Base-by-base conservation (phyloP, 2,113 vertebrate genomes). In the Sturnira hondurensis region DNA sequence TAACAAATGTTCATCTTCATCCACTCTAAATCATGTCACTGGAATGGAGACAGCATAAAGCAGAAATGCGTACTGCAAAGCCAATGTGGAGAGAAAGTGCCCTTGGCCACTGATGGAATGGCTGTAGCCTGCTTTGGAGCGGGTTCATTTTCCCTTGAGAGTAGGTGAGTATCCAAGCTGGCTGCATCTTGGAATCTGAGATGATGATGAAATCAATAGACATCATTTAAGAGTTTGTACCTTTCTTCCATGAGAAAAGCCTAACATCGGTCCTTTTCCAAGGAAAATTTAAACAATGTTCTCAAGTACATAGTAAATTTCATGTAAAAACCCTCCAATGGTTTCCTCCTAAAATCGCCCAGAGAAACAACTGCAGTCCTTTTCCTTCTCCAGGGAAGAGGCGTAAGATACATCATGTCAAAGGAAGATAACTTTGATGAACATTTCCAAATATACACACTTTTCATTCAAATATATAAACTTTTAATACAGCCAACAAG, bases 21-120 rank as follows among this genome's bases (percentile, higher is more conserved):
- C 78, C 73, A 76, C 82, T 80, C 85, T 96, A 96, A 96, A 97
- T 93, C 86, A 94, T 86, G 73, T 94, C 91, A 47, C 83, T 81
- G 76, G 54, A 52, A 80, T 24, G 36, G 87, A 63, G 58, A 52
- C 47, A 85, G 20, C 78, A 43, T 52, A 33, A 86, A 87, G 63
- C 43, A 38, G 65, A 95, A 95, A 89, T 89, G 94, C 58, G 50
- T 92, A 70, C 5, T 73, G 47, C 85, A 89, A 45, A 96, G 73
- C 28, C 78, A 77, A 54, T 19, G 36, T 31, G 43, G 71, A 89
- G 45, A 81, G 67, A 93, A 89, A 58, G 43, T 38, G 12, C 47
- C 82, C 63, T 91, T 78, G 47, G 82, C 71, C n/a, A 33, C 67
- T 58, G 19, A 85, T 71, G 45, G 84, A 83, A 56, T 56, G 74